Base-by-base conservation (phyloP, 1,140 invertebrate genomes). In the Ridgeia piscesae region DNA sequence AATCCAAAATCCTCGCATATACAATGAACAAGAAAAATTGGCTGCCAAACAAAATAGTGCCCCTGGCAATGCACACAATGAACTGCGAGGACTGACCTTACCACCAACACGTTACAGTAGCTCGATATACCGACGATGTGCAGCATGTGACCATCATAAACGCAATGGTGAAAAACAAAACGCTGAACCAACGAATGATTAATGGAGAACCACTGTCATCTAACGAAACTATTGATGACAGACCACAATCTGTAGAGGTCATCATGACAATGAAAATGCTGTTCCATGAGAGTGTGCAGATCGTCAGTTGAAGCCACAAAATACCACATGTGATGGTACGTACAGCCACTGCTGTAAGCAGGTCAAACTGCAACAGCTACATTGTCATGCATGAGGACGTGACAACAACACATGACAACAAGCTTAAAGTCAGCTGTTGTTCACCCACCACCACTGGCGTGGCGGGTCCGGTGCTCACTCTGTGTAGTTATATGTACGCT, bases 141-240 rank as follows among this genome's bases (percentile, higher is more conserved):
- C 33, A 90, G 33, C 89, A 90, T n/a, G 89, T 92, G 93, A 31
- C n/a, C n/a, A n/a, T 93, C 93, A 6, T 93, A 42, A 88, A 94
- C 8, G 6, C 91, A 94, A 27, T 93, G 8, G 91, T 94, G 91
- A 90, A 33, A 48, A 50, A 94, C 31, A 91, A 94, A 94, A 88
- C 94, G 93, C 8, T 93, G 58, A 58, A 88, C 33, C 9, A 94
- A 88, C 89, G 93, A 89, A 88, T 93, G 93, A 90, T 94, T 94
- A 33, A 94, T 89, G 31, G 93, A 94, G 91, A 94, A 94, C 94
- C 31, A 94, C 94, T 42, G 89, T 34, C 17, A 94, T 94, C n/a
- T 94, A 92, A 6, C 94, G 93, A 94, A 21, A 27, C 92, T 90
- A 21, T 91, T 91, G 14, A 93, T 92, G 34, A 94, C 92, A 21